Conservation (phyloP, 2,797 vertebrate genomes). For the Protonibea diacanthus region DNA sequence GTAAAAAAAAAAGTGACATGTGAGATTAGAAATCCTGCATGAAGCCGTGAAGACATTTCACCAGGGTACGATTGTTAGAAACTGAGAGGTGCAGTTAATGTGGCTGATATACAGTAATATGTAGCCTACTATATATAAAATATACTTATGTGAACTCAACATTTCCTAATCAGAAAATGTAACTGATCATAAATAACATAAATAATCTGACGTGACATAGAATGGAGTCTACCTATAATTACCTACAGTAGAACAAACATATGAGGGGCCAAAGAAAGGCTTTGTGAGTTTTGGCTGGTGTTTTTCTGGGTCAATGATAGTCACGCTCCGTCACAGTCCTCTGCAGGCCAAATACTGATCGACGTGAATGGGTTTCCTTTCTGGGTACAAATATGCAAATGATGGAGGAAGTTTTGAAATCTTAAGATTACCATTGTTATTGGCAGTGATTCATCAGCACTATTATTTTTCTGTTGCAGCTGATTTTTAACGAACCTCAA, state of each 20-base stretch:
- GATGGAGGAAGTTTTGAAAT: slow-evolving; percentile 39
- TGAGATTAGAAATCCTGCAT: background rate
- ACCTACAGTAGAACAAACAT: background rate
- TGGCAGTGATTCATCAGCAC: background rate
- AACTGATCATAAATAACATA: background rate
- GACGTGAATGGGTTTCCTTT: background rate
- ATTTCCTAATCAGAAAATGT: background rate
- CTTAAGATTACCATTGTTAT: background rate
- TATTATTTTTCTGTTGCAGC: background rate
- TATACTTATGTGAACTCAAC: background rate
- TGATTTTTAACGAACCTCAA: background rate
- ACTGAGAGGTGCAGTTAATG: background rate
- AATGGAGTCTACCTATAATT: background rate
- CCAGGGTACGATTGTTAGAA: background rate
- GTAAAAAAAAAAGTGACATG: rapidly evolving
- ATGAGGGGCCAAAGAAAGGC: background rate
- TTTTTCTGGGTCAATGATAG: background rate
- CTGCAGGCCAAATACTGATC: background rate
- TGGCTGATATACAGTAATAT: too few relatives aligned
- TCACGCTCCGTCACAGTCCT: too few relatives aligned
- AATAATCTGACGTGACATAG: background rate
- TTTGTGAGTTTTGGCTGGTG: background rate
- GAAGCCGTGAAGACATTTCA: background rate
- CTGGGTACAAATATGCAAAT: background rate
- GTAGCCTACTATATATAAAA: background rate